Evolutionary conservation across 2,797 vertebrate genomes (phyloP), one percentile per base, ranked within the genome.

Genomic region (Menidia menidia): DNA sequence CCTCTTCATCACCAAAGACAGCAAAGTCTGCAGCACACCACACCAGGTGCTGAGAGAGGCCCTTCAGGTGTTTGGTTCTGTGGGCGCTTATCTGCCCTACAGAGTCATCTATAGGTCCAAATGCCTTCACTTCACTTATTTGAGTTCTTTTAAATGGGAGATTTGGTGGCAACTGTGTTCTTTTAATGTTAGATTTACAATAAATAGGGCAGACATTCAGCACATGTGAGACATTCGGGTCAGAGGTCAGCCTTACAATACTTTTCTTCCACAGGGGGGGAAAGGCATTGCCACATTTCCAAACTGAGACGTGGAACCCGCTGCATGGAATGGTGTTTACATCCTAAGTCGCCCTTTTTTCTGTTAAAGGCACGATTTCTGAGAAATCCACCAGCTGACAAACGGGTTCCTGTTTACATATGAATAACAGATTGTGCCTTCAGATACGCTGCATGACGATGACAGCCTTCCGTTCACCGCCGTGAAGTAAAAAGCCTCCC

Each of bases 61-160:
- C 47, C 45, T 48, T 56, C 51, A 59, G 14, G 70, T 53, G 33
- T 73, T 67, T 82, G 68, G 64, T 65, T 83, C 72, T 77, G 73
- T 30, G 6, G 7, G 10, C 4, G 4, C 7, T 39, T 39, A 7
- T 39, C 35, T 7, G 35, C 35, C 35, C 35, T n/a, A 39, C 35
- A 39, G 7, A 39, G 35, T 39, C 7, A 39, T 39, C 10, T 7
- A 39, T 7, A 39, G 10, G 35, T 39, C 10, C 7, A 39, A 39
- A 39, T 39, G 35, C 10, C 35, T 39, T 39, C 41, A 16, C 57
- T 59, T 32, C 54, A 45, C 48, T 39, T 39, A 7, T 56, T 72
- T 76, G 73, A 73, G 75, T 79, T 77, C 52, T 50, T 68, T 60
- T 53, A 73, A 73, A 41, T 70, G 59, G 53, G 11, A 63, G 41